Conservation (phyloP, 2,113 vertebrate species). For the Conger conger region DNA sequence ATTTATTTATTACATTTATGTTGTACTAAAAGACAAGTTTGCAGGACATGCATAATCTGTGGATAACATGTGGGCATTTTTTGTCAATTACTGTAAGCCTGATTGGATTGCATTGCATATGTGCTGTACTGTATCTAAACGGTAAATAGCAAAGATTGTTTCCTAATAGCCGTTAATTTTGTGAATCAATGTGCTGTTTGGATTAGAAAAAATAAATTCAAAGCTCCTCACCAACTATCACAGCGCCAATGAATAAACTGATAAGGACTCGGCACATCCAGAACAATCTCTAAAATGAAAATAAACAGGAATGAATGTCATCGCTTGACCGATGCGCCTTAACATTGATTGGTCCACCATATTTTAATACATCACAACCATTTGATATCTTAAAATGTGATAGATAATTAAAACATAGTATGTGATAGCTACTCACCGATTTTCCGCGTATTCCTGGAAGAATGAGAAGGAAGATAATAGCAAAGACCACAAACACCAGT, state of each 20-base stretch:
- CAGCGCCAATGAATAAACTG: constrained; percentile 82
- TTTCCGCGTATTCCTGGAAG: constrained; percentile 89
- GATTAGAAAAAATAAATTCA: not conserved
- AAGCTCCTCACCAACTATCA: constrained; percentile 81
- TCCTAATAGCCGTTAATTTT: not conserved
- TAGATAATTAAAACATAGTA: not conserved
- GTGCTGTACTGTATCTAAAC: not conserved
- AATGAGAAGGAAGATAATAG: constrained; percentile 80
- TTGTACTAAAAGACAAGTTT: not conserved
- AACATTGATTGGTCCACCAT: not conserved
- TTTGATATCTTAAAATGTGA: not conserved
- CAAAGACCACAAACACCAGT: constrained; percentile 78
- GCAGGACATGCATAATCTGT: not conserved
- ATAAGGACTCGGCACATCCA: constrained; percentile 83
- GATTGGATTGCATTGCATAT: not conserved
- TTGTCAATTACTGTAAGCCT: not conserved
- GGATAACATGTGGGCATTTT: not conserved
- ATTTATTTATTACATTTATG: not conserved
- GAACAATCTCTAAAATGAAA: constrained; percentile 76
- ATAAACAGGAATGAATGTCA: not conserved
- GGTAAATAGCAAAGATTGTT: not conserved
- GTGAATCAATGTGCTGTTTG: not conserved
- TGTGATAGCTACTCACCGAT: constrained; percentile 68
- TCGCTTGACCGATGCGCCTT: not conserved
- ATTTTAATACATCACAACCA: not conserved